phyloP scores from a whole-genome alignment of 2,113 vertebrate genomes.

The Calyptommatus sinebrachiatus region DNA sequence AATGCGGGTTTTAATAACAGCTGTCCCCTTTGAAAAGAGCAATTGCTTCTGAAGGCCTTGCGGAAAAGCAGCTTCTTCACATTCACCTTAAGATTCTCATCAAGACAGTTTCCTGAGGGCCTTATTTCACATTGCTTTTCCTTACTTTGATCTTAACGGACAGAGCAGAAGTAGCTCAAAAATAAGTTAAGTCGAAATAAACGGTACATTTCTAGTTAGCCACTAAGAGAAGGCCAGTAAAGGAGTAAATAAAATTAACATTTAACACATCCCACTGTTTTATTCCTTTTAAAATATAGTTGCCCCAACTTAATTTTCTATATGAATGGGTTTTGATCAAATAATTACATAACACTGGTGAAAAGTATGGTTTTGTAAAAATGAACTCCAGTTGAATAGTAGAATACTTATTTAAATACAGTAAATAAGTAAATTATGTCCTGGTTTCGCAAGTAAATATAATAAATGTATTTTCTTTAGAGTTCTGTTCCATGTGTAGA shows the following conservation, averaged over 20 bases:
- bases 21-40: constrained; percentile 20
- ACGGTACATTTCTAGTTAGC: neutral
- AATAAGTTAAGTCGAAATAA: neutral
- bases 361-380: too few relatives aligned
- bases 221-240: neutral
- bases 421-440: too few relatives aligned
- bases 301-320: neutral
- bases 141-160: neutral
- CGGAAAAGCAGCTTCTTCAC: neutral
- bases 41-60: constrained; percentile 10
- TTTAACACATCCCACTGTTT: neutral
- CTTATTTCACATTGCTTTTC: neutral
- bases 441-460: too few relatives aligned
- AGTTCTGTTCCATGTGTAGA: too few relatives aligned
- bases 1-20: constrained; percentile 25
- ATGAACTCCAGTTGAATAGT: too few relatives aligned
- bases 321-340: too few relatives aligned
- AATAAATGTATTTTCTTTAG: too few relatives aligned
- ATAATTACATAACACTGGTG: too few relatives aligned
- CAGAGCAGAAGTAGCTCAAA: neutral
- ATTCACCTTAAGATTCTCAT: neutral
- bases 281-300: neutral
- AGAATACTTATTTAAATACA: too few relatives aligned
- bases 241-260: neutral
- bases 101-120: neutral